These are phyloP conservation scores for Deroplatys truncata DNA, from an alignment of 2,888 invertebrate genomes.

Conservation along the genomic window DNA sequence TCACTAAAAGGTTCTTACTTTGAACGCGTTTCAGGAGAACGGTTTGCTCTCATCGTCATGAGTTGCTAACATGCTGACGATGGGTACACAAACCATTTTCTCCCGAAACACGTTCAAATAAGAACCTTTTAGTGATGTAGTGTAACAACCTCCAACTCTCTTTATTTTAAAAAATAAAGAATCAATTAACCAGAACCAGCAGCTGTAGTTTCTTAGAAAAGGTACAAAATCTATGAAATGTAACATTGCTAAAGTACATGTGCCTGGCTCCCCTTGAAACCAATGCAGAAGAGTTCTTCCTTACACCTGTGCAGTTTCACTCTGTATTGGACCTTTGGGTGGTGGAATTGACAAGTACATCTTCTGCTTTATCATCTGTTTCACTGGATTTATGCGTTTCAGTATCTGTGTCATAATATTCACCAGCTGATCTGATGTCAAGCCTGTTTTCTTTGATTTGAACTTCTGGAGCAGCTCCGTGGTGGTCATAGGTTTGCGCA, in stretches of 20 bases:
- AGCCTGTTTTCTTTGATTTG: slow-evolving; percentile 87
- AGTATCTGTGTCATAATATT: slow-evolving; percentile 92
- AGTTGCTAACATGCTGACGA: too few species aligned
- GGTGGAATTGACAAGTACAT: slow-evolving; percentile 79
- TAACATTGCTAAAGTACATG: not conserved
- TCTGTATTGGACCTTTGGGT: not conserved
- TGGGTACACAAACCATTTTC: too few species aligned
- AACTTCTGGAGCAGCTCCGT: slow-evolving; percentile 94
- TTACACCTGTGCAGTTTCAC: not conserved
- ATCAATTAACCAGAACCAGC: too few species aligned
- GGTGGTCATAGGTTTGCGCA: slow-evolving; percentile 96
- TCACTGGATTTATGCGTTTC: slow-evolving; percentile 90
- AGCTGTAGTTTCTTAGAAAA: too few species aligned
- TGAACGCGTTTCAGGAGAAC: too few species aligned
- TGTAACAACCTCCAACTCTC: too few species aligned
- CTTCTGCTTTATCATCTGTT: slow-evolving; percentile 86
- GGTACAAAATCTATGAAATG: too few species aligned
- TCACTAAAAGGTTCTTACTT: too few species aligned
- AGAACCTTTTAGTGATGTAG: too few species aligned
- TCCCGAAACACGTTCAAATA: too few species aligned
- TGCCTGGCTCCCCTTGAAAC: not conserved
- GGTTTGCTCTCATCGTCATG: too few species aligned
- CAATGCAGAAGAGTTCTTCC: not conserved
- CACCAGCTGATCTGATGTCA: slow-evolving; percentile 85
- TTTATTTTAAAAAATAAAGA: too few species aligned